Evolutionary conservation across 2,888 invertebrate species (phyloP).

Genomic region (Drosophila phalerata): DNA sequence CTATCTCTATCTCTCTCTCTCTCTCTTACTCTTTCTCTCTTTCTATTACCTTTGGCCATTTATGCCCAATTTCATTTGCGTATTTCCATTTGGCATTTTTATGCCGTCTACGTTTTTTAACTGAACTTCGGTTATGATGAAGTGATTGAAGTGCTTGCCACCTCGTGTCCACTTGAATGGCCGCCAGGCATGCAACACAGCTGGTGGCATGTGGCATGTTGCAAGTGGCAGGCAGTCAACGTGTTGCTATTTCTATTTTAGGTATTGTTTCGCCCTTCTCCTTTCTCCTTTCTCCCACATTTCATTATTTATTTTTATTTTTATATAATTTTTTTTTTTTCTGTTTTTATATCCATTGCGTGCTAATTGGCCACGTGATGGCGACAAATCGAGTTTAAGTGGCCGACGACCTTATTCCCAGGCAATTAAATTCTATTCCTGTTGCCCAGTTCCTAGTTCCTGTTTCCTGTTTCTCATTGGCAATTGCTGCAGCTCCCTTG

Average conservation of each 20-base stretch:
- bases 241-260: constrained; percentile 63
- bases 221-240: constrained; percentile 20
- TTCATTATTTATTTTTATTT: constrained; percentile 17
- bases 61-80: constrained; percentile 64
- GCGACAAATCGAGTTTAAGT: constrained; percentile 78
- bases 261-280: constrained; percentile 43
- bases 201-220: neutral
- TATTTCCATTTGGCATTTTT: constrained; percentile 61
- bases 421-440: constrained; percentile 27
- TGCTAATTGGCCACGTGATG: constrained; percentile 79
- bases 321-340: neutral
- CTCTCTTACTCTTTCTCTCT: neutral
- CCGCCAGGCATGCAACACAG: constrained; percentile 67
- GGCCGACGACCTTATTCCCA: constrained; percentile 34
- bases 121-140: constrained; percentile 64
- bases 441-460: constrained; percentile 8
- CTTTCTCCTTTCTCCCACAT: constrained; percentile 31
- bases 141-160: constrained; percentile 70
- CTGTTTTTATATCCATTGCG: constrained; percentile 66
- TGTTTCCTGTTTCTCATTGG: constrained; percentile 1
- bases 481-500: neutral
- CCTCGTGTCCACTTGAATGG: constrained; percentile 55
- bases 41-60: constrained; percentile 21
- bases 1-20: too few species aligned
- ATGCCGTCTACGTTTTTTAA: constrained; percentile 54